Evolutionary conservation across 2,888 invertebrate genomes (phyloP), one percentile per base, ranked within the genome.

Genomic region (Coenonympha arcania): DNA sequence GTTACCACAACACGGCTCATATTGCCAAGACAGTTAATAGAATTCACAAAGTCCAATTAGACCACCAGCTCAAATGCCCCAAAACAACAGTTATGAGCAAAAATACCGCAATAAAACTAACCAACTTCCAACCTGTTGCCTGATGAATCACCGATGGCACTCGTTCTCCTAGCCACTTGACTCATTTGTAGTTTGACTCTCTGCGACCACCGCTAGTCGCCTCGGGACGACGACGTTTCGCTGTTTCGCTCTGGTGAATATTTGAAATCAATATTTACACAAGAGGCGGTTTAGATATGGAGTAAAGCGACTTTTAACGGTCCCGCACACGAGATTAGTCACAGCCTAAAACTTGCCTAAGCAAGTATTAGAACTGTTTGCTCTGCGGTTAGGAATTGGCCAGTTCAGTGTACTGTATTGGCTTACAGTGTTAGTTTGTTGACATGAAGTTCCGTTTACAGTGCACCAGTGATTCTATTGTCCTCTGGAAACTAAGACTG

Each of bases 101-200:
- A 74, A 76, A 76, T 78, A 82, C 81, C 81, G 80, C 77, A 80
- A 80, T 69, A 69, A 61, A 79, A 73, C 71, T 69, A 72, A 68
- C 66, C 73, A 80, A 69, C 69, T 69, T 73, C 68, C 71, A 73
- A 76, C 78, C 73, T 70, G 75, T 62, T 64, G 63, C 59, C 75
- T 71, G 9, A 76, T 84, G 84, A 85, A 61, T 84, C 84, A 85
- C 71, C 68, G n/a, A 11, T 65, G 55, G 71, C 22, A 33, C 24
- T 34, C 34, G 44, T 34, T 34, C 34, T 44, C 15, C 44, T 34
- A 57, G 57, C 56, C 53, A 57, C 50, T 53, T 52, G 56, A 57
- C 51, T 57, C 56, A 57, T 51, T 54, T 52, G 54, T 36, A 41
- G 48, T 34, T 34, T n/a, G 39, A 6, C 20, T 28, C 44, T 42